Evolutionary conservation across 92 coral and sea anemone genomes (phyloP), one percentile per base, ranked within the genome.

Genomic region (Paramuricea clavata): DNA sequence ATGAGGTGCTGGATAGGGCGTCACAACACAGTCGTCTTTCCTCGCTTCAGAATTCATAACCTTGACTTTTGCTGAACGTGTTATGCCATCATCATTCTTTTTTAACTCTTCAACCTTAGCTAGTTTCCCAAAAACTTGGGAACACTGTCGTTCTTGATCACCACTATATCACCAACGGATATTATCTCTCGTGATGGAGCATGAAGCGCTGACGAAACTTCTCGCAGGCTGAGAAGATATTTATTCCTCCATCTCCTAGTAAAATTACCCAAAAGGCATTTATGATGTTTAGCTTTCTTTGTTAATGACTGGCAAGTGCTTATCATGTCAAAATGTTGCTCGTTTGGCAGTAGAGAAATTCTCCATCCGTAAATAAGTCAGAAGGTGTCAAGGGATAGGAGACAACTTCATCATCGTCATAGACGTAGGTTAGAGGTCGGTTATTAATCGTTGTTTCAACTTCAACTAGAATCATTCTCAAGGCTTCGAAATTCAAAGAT

Each of bases 371-470:
- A 70, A 6, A 70, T 33, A 70, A 23, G 6, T 70, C 35, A 6
- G 77, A 70, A 21, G 81, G 82, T 30, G 88, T 50, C 0, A 77
- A n/a, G 23, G 82, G 68, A 56, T 77, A 77, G 19, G 82, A 77
- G 11, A 77, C 68, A 19, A 42, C 82, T 16, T 77, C 68, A 6
- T 3, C 16, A 54, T 49, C 82, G 28, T 77, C 69, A 32, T 77
- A 77, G 10, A 77, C 12, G 15, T 77, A 50, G 0, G 82, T 77
- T 12, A 77, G 30, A 25, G 69, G 69, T 27, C 68, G 67, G 49
- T 77, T 77, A 23, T 50, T 77, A 12, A 32, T 21, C 77, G 77
- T 70, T 15, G 77, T 23, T 33, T 70, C 77, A 23, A 70, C 35
- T 70, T 70, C 77, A 12, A 43, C 60, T 32, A 74, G 35, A 21